phyloP scores from a whole-genome alignment of 1,140 invertebrate genomes.

The Drosophila erecta region DNA sequence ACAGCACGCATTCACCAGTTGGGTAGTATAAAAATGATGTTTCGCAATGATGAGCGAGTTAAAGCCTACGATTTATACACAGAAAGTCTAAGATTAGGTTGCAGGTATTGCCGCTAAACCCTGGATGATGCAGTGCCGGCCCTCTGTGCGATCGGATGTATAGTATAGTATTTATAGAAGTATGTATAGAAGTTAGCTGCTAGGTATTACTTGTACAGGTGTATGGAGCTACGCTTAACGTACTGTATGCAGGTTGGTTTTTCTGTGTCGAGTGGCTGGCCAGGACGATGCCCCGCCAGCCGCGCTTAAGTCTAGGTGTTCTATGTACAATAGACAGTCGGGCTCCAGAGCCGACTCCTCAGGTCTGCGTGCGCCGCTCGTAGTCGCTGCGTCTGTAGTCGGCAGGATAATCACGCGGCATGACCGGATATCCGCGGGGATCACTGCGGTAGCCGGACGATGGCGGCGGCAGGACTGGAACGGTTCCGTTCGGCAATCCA shows the following conservation, averaged over 20 bases:
- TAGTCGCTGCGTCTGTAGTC: conserved; percentile 86
- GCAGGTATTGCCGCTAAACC: conserved; percentile 34
- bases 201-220: conserved; percentile 67
- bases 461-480: conserved; percentile 51
- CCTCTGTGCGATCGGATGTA: conserved; percentile 47
- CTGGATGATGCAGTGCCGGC: conserved; percentile 26
- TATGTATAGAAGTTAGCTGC: conserved; percentile 60
- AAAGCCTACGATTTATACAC: conserved; percentile 68
- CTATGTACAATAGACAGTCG: conserved; percentile 56
- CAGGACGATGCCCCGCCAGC: conserved; percentile 8
- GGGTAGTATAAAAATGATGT: conserved; percentile 36
- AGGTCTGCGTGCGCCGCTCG: conserved; percentile 76
- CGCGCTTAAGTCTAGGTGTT: conserved; percentile 55
- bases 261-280: conserved; percentile 13
- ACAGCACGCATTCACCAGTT: conserved; percentile 29
- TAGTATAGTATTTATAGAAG: conserved; percentile 41
- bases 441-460: conserved; percentile 67
- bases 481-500: conserved; percentile 66
- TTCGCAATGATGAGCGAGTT: conserved; percentile 34
- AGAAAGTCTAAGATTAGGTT: conserved; percentile 50
- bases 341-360: conserved; percentile 21
- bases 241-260: conserved; percentile 45
- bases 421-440: conserved; percentile 73
- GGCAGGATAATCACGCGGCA: conserved; percentile 85
- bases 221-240: conserved; percentile 44